Conservation (phyloP, 2,888 invertebrate species). For the Cabera pusaria region DNA sequence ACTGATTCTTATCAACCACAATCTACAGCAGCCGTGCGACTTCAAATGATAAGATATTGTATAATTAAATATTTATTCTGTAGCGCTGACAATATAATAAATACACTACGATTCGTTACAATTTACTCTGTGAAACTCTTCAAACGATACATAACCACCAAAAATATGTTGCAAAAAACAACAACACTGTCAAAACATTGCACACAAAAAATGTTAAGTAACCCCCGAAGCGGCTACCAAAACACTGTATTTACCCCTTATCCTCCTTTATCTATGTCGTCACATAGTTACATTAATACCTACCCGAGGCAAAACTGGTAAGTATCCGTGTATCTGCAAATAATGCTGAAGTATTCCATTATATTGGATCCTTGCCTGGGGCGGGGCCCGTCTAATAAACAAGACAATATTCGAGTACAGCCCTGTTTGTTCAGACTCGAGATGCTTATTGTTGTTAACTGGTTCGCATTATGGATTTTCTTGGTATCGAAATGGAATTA, state of each 20-base stretch:
- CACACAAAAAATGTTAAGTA: no score
- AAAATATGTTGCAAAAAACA: no score
- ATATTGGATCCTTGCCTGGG: conserved; percentile 78
- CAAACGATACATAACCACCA: no score
- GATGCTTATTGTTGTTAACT: conserved; percentile 49
- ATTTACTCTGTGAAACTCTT: no score
- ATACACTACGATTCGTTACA: no score
- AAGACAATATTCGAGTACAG: conserved; percentile 68
- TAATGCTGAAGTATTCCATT: conserved; percentile 81
- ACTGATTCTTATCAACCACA: no score
- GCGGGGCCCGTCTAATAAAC: conserved; percentile 77
- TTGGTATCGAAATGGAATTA: conserved; percentile 25
- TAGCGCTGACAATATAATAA: no score
- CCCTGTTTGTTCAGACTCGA: conserved; percentile 57
- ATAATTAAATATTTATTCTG: no score
- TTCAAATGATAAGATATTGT: no score
- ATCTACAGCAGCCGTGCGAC: no score
- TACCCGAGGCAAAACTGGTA: conserved; percentile 65
- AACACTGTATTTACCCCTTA: conserved; percentile 7
- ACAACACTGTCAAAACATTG: no score
- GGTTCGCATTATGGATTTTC: conserved; percentile 41
- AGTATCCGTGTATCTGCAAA: conserved; percentile 77
- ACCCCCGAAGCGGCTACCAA: no score
- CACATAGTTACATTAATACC: conserved; percentile 71
- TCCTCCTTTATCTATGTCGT: conserved; percentile 44